A percentile compares a stretch with the other conserved stretches of the same genome.
Evolutionary conservation across 2,113 vertebrate species (phyloP).

Genomic region (Centropus bengalensis): DNA sequence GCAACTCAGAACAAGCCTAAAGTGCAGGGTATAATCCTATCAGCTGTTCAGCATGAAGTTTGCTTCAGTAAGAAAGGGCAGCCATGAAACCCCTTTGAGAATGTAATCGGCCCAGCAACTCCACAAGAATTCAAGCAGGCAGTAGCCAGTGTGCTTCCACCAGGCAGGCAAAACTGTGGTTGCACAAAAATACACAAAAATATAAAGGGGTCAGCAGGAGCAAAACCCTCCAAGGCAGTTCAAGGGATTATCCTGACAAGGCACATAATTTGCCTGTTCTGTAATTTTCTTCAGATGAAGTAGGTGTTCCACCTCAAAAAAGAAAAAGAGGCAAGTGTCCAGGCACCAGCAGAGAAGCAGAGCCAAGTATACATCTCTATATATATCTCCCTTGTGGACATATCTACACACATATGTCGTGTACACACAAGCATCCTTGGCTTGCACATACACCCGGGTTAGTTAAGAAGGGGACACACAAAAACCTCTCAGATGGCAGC

Average conservation of each 20-base stretch:
- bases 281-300: neutral
- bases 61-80: neutral
- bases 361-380: neutral
- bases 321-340: neutral
- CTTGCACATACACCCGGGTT: neutral
- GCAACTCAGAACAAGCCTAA: neutral
- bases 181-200: neutral
- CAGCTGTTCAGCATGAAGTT: neutral
- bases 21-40: neutral
- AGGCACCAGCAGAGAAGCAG: neutral
- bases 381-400: accelerated
- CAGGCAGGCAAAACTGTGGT: neutral
- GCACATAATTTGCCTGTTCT: neutral
- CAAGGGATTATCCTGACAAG: neutral
- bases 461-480: too few species aligned
- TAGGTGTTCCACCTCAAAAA: neutral
- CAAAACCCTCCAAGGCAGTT: neutral
- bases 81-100: neutral
- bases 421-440: neutral
- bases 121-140: neutral
- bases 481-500: neutral
- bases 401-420: accelerated
- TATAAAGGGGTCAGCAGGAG: neutral
- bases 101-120: neutral
- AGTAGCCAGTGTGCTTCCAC: neutral